Evolutionary conservation across 2,888 invertebrate genomes (phyloP).

Genomic region (Lomographa bimaculata): DNA sequence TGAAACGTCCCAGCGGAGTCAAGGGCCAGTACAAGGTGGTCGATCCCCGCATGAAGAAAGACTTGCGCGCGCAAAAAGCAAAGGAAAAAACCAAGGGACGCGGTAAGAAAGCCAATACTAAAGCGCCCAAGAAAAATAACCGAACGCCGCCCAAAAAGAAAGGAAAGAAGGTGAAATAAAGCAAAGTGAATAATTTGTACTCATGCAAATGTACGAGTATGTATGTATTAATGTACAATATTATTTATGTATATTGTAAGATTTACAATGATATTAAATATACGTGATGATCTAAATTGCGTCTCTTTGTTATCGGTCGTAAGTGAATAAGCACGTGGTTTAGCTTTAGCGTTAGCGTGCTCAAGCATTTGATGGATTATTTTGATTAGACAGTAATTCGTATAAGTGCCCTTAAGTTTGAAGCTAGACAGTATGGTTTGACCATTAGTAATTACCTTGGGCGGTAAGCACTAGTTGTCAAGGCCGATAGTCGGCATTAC

Average conservation of each 20-base stretch:
- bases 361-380: too few species aligned
- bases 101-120: constrained; percentile 59
- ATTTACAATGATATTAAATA: too few species aligned
- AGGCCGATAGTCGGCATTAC: constrained; percentile 52
- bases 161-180: constrained; percentile 56
- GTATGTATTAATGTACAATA: not conserved
- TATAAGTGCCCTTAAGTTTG: too few species aligned
- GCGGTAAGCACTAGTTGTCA: constrained; percentile 39
- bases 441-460: constrained; percentile 36
- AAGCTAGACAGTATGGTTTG: constrained; percentile 25
- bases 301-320: constrained; percentile 7
- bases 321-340: too few species aligned
- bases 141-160: constrained; percentile 50
- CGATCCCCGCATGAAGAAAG: constrained; percentile 98
- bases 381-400: not conserved
- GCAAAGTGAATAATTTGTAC: constrained; percentile 11
- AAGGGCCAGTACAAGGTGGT: constrained; percentile 98
- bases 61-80: constrained; percentile 87
- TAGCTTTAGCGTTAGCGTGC: too few species aligned
- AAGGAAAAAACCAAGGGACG: constrained; percentile 84
- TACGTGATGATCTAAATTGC: constrained; percentile 10
- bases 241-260: constrained; percentile 8
- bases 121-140: constrained; percentile 43
- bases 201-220: constrained; percentile 4
- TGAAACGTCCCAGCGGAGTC: constrained; percentile 92